phyloP scores from a whole-genome alignment of 92 coral and sea anemone species.

The Epizoanthus fatuus region DNA sequence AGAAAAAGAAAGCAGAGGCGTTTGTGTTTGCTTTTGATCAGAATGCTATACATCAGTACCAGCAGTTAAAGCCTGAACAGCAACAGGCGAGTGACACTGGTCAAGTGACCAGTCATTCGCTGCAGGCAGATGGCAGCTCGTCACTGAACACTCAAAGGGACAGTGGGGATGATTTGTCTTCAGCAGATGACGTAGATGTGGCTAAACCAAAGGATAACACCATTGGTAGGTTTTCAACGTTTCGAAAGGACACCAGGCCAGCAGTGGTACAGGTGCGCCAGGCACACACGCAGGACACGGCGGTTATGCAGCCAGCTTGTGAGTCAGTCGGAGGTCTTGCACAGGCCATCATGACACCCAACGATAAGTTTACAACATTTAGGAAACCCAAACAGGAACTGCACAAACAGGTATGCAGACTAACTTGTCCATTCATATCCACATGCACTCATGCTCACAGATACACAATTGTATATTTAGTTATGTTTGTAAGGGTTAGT shows the following conservation, averaged over 20 bases:
- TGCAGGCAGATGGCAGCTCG: not conserved
- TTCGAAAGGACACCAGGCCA: conserved; percentile 43
- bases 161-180: not conserved
- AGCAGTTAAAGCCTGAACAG: not conserved
- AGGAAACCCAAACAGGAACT: conserved; percentile 33
- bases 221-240: conserved; percentile 63
- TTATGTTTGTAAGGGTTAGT: not conserved
- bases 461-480: not conserved
- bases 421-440: not conserved
- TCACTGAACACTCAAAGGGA: not conserved
- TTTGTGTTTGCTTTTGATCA: conserved; percentile 73
- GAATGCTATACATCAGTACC: conserved; percentile 29
- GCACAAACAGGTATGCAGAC: conserved; percentile 9
- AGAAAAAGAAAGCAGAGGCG: conserved; percentile 47
- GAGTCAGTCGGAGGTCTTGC: conserved; percentile 20
- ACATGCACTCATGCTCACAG: not conserved
- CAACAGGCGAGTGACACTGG: not conserved
- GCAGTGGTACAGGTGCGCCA: not conserved
- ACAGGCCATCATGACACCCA: conserved; percentile 3
- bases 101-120: not conserved
- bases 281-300: not conserved
- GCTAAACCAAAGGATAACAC: conserved; percentile 6
- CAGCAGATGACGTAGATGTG: conserved; percentile 1
- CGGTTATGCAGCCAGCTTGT: not conserved
- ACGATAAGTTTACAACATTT: conserved; percentile 60